These are phyloP conservation scores for Yponomeuta plumbellus DNA, from an alignment of 2,888 invertebrate species.

Conservation along the genomic window DNA sequence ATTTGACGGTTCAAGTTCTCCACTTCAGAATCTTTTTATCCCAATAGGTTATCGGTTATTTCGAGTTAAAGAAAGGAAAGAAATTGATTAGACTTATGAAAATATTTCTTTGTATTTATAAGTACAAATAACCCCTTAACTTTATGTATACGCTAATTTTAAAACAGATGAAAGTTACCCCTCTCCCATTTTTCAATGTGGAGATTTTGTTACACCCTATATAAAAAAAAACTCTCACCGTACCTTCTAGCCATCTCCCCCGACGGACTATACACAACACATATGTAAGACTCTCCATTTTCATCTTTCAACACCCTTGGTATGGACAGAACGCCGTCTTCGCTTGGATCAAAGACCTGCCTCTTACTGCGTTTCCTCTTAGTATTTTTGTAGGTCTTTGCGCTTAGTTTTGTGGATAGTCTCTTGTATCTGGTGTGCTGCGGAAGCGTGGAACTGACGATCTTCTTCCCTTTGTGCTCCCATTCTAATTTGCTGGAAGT, in stretches of 20 bases:
- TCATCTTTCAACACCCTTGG: conserved; percentile 77
- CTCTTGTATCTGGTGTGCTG: conserved; percentile 58
- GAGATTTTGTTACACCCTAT: neutral
- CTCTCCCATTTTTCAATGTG: neutral
- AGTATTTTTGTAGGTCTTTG: conserved; percentile 24
- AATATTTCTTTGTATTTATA: too few species aligned
- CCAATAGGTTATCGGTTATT: too few species aligned
- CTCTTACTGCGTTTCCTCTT: conserved; percentile 43
- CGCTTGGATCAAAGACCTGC: conserved; percentile 52
- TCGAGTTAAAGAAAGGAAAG: too few species aligned
- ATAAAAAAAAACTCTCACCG: neutral
- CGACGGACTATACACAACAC: conserved; percentile 84
- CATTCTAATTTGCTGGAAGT: conserved; percentile 62
- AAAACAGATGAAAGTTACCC: too few species aligned
- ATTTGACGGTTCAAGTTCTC: too few species aligned
- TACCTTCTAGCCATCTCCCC: conserved; percentile 84
- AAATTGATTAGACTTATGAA: too few species aligned
- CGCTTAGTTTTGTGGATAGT: conserved; percentile 21
- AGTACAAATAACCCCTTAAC: too few species aligned
- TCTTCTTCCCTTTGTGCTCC: conserved; percentile 65
- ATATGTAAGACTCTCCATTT: conserved; percentile 88
- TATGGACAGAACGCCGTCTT: conserved; percentile 78
- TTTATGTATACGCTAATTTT: too few species aligned
- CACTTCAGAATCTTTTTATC: too few species aligned
- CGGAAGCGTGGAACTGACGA: conserved; percentile 46